These are phyloP conservation scores for Aphelenchoides fujianensis DNA, from an alignment of 1,140 invertebrate genomes.

Conservation along the genomic window DNA sequence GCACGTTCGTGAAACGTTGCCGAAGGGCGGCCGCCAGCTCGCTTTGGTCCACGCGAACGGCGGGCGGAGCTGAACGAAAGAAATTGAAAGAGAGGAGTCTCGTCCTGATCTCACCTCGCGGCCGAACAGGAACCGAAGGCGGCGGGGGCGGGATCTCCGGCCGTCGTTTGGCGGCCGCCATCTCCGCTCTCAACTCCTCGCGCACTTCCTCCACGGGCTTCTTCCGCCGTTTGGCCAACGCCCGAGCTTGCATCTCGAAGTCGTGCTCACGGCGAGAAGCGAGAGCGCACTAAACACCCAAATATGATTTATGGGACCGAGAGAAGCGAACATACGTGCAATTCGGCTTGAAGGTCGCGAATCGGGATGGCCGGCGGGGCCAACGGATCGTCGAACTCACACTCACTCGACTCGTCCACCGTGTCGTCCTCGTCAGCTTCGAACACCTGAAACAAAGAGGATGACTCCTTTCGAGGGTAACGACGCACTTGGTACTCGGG, in stretches of 20 bases:
- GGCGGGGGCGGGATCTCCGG: not conserved
- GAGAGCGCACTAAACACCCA: not conserved
- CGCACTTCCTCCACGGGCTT: not conserved
- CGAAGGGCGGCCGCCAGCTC: not conserved
- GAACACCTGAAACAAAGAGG: not conserved
- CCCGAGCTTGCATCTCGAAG: not conserved
- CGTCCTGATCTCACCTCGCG: not conserved
- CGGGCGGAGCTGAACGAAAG: not conserved
- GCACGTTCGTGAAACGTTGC: not conserved
- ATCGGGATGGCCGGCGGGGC: not conserved
- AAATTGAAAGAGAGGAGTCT: not conserved
- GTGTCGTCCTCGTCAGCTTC: not conserved
- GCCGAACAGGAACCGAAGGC: not conserved
- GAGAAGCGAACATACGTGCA: not conserved
- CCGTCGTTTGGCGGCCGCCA: not conserved
- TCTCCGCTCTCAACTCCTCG: not conserved
- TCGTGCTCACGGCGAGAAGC: not conserved
- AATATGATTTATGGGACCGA: not conserved
- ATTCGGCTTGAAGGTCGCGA: constrained; percentile 8
- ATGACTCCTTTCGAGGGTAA: not conserved
- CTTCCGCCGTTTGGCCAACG: not conserved
- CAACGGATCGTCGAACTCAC: not conserved
- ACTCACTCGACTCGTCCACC: not conserved
- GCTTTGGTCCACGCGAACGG: not conserved
- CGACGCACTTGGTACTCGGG: not conserved